Base-by-base conservation (phyloP, 2,113 vertebrate genomes). In the Recurvirostra avosetta region DNA sequence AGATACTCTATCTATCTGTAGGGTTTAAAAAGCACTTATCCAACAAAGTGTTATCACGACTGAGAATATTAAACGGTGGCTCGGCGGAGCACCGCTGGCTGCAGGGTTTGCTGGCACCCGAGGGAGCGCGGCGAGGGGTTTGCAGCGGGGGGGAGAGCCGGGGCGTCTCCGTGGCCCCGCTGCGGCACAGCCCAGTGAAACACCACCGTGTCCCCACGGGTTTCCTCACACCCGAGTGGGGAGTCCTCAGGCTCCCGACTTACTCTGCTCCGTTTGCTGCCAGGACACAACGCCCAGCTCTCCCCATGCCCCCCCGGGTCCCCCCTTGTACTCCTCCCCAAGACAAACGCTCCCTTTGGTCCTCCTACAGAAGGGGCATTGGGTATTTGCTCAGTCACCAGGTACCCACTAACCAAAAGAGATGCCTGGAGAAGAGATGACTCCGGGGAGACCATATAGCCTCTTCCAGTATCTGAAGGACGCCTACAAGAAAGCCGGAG, bases 1-100 rank as follows among this genome's bases (percentile, higher is more conserved):
- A 97, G 96, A 86, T 62, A 92, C 90, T 94, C 95, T 73, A 21
- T 91, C 96, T 89, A 34, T 90, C 84, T 94, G 95, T 36, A 94
- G 88, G 91, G 65, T 92, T 97, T 97, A 87, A 95, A 95, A 96
- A 97, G 92, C 97, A 84, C 97, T 97, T 89, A 90, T 94, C 86
- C 94, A 93, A 66, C 94, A 76, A 72, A 96, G 93, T 47, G n/a
- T 94, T 96, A 95, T 96, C 95, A 70, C 26, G 68, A 86, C 41
- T 43, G 63, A 90, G 93, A 91, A 80, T 65, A 93, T 53, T 73
- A 96, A 93, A 38, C 79, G 29, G 84, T 6, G 9, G 75, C 84
- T 85, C 16, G 5, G 40, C 27, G 19, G 79, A 67, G 67, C 52
- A 66, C 25, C 1, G 15, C 41, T 12, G 19, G 40, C 61, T 26